phyloP scores from a whole-genome alignment of 2,888 invertebrate genomes.

The Matsumyia berberina region DNA sequence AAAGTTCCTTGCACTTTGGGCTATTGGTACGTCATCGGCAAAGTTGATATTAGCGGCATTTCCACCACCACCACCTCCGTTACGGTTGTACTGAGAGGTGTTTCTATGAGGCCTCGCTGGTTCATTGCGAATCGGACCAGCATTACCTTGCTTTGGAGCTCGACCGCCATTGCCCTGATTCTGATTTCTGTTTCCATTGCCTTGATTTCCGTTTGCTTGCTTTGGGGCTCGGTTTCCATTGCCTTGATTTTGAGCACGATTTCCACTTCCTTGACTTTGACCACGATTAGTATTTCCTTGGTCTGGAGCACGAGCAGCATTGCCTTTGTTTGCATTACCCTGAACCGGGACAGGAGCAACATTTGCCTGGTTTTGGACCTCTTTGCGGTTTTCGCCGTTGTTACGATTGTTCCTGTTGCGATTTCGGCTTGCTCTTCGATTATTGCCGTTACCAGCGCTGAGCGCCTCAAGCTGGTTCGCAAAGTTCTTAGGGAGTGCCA shows the following conservation, averaged over 20 bases:
- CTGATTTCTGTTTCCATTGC: background rate
- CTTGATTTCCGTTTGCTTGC: conserved; percentile 22
- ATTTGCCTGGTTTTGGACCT: conserved; percentile 2
- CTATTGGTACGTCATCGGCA: conserved; percentile 70
- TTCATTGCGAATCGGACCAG: conserved; percentile 63
- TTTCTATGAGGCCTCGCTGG: conserved; percentile 16
- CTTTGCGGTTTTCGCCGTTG: conserved; percentile 14
- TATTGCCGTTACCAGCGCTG: conserved; percentile 1
- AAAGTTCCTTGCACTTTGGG: conserved; percentile 71
- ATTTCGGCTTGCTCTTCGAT: conserved; percentile 1
- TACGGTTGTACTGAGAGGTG: conserved; percentile 53
- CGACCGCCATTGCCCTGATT: conserved; percentile 21
- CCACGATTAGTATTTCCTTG: conserved; percentile 13
- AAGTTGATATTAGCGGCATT: conserved; percentile 71
- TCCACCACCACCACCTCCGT: conserved; percentile 46
- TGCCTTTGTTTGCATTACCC: conserved; percentile 18
- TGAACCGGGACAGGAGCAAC: background rate
- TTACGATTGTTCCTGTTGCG: conserved; percentile 50
- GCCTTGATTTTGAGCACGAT: background rate
- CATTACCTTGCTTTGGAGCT: conserved; percentile 35
- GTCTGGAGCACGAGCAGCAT: conserved; percentile 5
- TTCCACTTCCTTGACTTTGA: background rate
- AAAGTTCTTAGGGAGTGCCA: conserved; percentile 47
- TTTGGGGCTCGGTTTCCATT: conserved; percentile 1
- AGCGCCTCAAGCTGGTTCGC: conserved; percentile 26